A percentile compares a stretch with the other conserved stretches of the same genome.
phyloP scores from a whole-genome alignment of 1,140 invertebrate species.

The Planococcus citri region DNA sequence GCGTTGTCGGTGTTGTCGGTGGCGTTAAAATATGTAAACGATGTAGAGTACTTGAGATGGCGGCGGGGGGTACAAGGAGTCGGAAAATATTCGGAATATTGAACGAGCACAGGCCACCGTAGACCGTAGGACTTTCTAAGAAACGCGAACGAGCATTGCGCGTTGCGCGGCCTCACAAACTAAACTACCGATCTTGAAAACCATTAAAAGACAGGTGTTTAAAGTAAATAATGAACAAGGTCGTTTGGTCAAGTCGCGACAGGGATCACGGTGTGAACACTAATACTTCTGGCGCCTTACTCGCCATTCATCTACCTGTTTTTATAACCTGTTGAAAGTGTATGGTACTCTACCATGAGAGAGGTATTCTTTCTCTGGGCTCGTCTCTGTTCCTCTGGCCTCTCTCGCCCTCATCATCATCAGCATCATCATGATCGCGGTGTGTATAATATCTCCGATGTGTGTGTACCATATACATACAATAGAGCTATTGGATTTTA shows the following conservation, averaged over 20 bases:
- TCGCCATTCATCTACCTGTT: slow-evolving; percentile 20
- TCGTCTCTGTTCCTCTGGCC: too few relatives aligned
- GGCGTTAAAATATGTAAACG: too few relatives aligned
- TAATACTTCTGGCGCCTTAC: slow-evolving; percentile 18
- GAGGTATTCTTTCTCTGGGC: too few relatives aligned
- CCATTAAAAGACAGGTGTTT: slow-evolving; percentile 18
- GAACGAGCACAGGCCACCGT: not conserved
- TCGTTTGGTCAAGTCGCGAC: slow-evolving; percentile 19
- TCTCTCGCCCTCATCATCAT: too few relatives aligned
- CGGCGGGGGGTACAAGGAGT: too few relatives aligned
- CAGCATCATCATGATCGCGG: too few relatives aligned
- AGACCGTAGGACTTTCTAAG: not conserved
- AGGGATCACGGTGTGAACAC: slow-evolving; percentile 17
- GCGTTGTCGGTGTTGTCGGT: too few relatives aligned
- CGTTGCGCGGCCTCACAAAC: not conserved
- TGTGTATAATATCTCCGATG: too few relatives aligned
- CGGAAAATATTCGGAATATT: not conserved
- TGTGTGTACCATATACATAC: not conserved
- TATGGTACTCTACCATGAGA: too few relatives aligned
- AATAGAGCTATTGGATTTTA: not conserved
- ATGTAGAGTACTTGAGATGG: not conserved
- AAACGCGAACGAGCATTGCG: too few relatives aligned
- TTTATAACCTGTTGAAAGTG: slow-evolving; percentile 4
- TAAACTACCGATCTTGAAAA: not conserved
- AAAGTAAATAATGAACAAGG: slow-evolving; percentile 17